A percentile compares a stretch with the other conserved stretches of the same genome.
phyloP scores from a whole-genome alignment of 1,140 invertebrate genomes.

The Armadillidium nasatum region DNA sequence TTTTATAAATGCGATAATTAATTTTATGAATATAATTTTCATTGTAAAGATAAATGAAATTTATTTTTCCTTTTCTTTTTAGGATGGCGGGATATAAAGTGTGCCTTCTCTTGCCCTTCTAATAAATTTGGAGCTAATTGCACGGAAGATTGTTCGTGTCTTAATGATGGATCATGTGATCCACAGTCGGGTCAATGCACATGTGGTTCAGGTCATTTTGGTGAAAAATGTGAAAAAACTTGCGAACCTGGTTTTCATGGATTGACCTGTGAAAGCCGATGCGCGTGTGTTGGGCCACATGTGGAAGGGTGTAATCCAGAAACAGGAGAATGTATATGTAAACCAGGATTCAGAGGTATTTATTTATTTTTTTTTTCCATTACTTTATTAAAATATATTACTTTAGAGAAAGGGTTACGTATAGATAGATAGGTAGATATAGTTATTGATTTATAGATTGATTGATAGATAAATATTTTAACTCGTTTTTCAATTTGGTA shows the following conservation, averaged over 20 bases:
- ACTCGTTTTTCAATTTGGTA: no score
- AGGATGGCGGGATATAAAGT: conserved; percentile 59
- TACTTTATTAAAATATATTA: no score
- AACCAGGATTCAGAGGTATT: conserved; percentile 68
- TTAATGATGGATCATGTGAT: conserved; percentile 69
- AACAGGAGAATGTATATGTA: conserved; percentile 77
- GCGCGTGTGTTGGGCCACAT: conserved; percentile 66
- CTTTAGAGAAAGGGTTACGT: no score
- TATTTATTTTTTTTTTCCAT: no score
- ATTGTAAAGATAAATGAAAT: background rate
- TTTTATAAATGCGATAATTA: no score
- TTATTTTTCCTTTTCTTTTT: background rate
- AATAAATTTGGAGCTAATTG: conserved; percentile 68
- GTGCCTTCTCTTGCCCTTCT: conserved; percentile 69
- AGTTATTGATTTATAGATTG: no score
- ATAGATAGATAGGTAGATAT: no score
- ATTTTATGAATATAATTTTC: no score
- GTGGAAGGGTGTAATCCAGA: conserved; percentile 70
- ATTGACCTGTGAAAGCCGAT: conserved; percentile 63
- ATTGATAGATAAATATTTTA: no score
- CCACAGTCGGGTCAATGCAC: conserved; percentile 73
- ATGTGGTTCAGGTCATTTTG: conserved; percentile 79
- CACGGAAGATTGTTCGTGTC: conserved; percentile 63
- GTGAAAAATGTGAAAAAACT: conserved; percentile 68
- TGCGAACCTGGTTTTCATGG: conserved; percentile 68